Conservation (phyloP, 1,140 invertebrate genomes). For the Pinna nobilis region DNA sequence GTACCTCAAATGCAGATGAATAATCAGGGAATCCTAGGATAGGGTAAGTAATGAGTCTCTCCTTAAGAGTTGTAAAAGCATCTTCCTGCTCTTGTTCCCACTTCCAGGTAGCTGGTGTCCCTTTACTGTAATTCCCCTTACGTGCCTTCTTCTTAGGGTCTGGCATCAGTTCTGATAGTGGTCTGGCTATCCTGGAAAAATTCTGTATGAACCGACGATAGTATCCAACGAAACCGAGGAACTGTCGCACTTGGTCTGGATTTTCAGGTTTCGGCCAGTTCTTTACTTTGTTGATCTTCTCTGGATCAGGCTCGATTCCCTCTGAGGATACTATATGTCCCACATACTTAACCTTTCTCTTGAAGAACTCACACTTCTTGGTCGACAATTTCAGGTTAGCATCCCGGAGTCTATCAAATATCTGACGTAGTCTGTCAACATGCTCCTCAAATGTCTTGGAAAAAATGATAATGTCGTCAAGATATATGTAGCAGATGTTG, state of each 20-base stretch:
- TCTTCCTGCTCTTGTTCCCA: slow-evolving; percentile 28
- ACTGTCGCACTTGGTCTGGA: slow-evolving; percentile 51
- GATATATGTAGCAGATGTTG: slow-evolving; percentile 7
- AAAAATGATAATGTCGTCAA: slow-evolving; percentile 47
- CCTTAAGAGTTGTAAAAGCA: slow-evolving; percentile 37
- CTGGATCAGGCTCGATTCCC: slow-evolving; percentile 50
- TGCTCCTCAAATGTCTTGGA: slow-evolving; percentile 38
- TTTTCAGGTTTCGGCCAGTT: slow-evolving; percentile 57
- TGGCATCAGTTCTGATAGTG: slow-evolving; percentile 32
- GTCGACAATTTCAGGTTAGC: slow-evolving; percentile 31
- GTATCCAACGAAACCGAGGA: slow-evolving; percentile 52
- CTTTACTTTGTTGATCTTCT: slow-evolving; percentile 57
- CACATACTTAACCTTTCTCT: slow-evolving; percentile 48
- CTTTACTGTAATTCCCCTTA: not conserved
- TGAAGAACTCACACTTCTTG: slow-evolving; percentile 67
- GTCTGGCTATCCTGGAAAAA: slow-evolving; percentile 52
- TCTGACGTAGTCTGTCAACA: slow-evolving; percentile 11
- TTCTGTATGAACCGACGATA: slow-evolving; percentile 49
- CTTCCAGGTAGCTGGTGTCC: not conserved
- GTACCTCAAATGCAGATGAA: slow-evolving; percentile 43
- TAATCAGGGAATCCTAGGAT: slow-evolving; percentile 49
- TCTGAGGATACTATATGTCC: slow-evolving; percentile 54
- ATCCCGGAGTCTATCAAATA: slow-evolving; percentile 30
- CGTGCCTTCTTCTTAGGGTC: not conserved
- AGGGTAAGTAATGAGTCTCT: slow-evolving; percentile 28